phyloP scores from a whole-genome alignment of 1,140 invertebrate genomes.

The Pygmarrhopalites habei region DNA sequence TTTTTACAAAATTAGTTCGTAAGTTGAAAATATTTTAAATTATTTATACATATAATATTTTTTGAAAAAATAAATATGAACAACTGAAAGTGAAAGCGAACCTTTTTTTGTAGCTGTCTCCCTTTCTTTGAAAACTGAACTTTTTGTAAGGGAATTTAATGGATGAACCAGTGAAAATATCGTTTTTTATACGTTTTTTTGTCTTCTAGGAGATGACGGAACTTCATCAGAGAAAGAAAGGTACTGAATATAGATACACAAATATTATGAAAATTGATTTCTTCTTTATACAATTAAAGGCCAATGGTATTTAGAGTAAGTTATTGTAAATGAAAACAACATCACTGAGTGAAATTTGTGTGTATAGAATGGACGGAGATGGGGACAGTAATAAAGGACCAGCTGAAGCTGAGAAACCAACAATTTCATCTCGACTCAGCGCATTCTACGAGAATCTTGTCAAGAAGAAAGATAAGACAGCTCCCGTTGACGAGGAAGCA shows the following conservation, averaged over 20 bases:
- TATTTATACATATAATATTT: no score
- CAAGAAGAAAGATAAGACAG: constrained; percentile 36
- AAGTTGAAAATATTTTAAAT: no score
- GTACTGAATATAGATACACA: constrained; percentile 14
- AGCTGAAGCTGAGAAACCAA: constrained; percentile 23
- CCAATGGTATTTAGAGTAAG: no score
- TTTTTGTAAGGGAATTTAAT: no score
- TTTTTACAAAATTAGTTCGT: no score
- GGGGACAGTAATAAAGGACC: constrained; percentile 27
- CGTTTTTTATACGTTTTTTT: no score
- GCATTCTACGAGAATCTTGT: constrained; percentile 37
- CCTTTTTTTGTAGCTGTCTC: no score
- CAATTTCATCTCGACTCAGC: constrained; percentile 30
- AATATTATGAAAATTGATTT: background rate
- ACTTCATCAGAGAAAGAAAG: constrained; percentile 39
- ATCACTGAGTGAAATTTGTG: background rate
- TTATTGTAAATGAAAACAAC: background rate
- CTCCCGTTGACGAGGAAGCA: constrained; percentile 33
- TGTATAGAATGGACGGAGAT: constrained; percentile 30
- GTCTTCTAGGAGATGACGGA: constrained; percentile 37
- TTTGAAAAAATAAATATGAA: no score
- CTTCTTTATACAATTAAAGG: no score
- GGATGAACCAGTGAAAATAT: no score
- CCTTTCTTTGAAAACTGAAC: no score
- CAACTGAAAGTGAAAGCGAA: no score